Percentiles rank a stretch among this genome's conserved stretches.
These are phyloP conservation scores for Aspidiotus rigidus DNA, from an alignment of 2,888 invertebrate species.

Conservation along the genomic window DNA sequence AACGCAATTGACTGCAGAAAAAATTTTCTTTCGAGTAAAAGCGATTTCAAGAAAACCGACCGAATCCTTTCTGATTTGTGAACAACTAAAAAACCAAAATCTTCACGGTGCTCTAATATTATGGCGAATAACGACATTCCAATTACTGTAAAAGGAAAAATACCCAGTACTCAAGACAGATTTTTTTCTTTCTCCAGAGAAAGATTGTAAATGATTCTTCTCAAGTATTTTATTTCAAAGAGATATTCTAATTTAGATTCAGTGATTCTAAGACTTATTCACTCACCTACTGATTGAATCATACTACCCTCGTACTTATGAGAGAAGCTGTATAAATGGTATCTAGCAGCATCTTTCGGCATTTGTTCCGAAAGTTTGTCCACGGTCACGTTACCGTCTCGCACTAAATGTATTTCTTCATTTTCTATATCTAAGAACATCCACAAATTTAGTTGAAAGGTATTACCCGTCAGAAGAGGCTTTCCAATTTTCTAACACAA, in stretches of 20 bases:
- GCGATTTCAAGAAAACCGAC: too few relatives aligned
- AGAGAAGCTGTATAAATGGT: conserved; percentile 82
- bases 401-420: conserved; percentile 77
- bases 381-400: conserved; percentile 58
- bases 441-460: background rate
- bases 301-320: conserved; percentile 91
- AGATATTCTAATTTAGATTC: conserved; percentile 20
- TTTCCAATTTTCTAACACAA: background rate
- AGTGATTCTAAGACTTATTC: conserved; percentile 23
- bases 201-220: too few relatives aligned
- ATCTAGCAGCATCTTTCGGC: conserved; percentile 76
- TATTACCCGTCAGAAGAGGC: background rate
- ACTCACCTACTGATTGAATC: conserved; percentile 68
- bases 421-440: conserved; percentile 60
- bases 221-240: background rate
- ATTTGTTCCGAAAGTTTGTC: conserved; percentile 65
- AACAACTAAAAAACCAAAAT: too few relatives aligned
- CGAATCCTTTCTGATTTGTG: too few relatives aligned
- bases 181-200: too few relatives aligned
- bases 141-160: too few relatives aligned
- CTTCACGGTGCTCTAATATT: too few relatives aligned
- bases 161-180: too few relatives aligned
- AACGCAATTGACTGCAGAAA: too few relatives aligned
- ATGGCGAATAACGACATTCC: too few relatives aligned
- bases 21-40: too few relatives aligned